Evolutionary conservation across 2,113 vertebrate genomes (phyloP).

Genomic region (Pongo pygmaeus): DNA sequence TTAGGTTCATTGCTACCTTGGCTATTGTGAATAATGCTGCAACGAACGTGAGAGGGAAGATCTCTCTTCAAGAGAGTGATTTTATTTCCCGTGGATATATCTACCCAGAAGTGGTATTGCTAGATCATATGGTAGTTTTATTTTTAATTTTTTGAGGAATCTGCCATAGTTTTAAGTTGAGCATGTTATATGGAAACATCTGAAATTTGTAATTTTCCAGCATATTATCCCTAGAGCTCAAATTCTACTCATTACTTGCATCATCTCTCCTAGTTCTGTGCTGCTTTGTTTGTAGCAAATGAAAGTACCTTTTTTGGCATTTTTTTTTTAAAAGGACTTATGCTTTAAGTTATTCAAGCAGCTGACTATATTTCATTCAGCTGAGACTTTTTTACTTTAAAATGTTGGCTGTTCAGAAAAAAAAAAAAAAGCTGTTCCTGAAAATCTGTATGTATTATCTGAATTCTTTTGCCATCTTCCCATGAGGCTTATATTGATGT

Average conservation of each 20-base stretch:
- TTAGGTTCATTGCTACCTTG: neutral
- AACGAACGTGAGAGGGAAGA: too few species aligned
- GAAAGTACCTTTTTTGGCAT: neutral
- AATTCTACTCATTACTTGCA: neutral
- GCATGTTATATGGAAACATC: neutral
- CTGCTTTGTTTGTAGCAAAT: neutral
- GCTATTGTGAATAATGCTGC: neutral
- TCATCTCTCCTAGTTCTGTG: neutral
- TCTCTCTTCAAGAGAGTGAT: neutral
- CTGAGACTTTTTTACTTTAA: neutral
- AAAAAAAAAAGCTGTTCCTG: neutral
- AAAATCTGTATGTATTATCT: neutral
- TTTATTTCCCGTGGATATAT: neutral
- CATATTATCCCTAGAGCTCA: neutral
- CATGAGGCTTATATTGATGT: neutral
- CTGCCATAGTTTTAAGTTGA: neutral
- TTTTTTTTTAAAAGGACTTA: neutral
- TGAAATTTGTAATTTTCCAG: neutral
- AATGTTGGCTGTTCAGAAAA: neutral
- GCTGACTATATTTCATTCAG: neutral
- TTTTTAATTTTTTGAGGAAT: conserved; percentile 2
- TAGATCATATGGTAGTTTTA: neutral
- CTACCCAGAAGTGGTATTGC: neutral
- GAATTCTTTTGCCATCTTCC: neutral
- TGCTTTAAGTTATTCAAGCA: neutral